A percentile compares a stretch with the other conserved stretches of the same genome.
phyloP scores from a whole-genome alignment of 1,140 invertebrate species.

The Drosophila equinoxialis region DNA sequence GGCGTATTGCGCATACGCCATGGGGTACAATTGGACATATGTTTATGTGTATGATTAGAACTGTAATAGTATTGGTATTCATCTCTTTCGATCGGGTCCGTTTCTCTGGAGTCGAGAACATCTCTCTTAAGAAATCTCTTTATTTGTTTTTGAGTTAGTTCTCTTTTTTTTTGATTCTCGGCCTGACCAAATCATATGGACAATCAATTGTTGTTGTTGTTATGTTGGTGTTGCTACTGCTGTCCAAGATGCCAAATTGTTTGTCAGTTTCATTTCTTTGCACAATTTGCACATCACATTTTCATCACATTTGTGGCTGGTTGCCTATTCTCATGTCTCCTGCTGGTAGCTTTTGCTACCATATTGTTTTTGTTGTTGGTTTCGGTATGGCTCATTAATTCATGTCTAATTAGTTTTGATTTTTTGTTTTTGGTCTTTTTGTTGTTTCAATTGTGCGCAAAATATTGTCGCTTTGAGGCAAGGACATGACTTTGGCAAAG shows the following conservation, averaged over 20 bases:
- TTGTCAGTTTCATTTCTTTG: slow-evolving; percentile 63
- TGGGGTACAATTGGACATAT: slow-evolving; percentile 38
- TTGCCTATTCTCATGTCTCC: slow-evolving; percentile 26
- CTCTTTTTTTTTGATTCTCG: neutral
- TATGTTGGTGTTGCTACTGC: slow-evolving; percentile 10
- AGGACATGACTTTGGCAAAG: slow-evolving; percentile 80
- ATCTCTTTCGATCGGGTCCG: neutral
- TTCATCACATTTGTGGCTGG: slow-evolving; percentile 64
- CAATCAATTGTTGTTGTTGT: slow-evolving; percentile 18
- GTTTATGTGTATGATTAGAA: slow-evolving; percentile 4
- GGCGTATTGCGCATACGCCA: slow-evolving; percentile 76
- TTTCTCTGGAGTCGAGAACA: neutral
- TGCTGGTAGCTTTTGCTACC: neutral
- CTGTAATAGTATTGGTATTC: slow-evolving; percentile 19
- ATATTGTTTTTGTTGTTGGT: slow-evolving; percentile 25
- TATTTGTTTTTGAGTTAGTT: neutral
- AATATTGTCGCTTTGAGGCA: slow-evolving; percentile 46
- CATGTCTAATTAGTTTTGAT: slow-evolving; percentile 79
- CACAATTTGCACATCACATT: slow-evolving; percentile 73
- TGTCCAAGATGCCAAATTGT: slow-evolving; percentile 71
- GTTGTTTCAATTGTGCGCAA: slow-evolving; percentile 44
- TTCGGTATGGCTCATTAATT: slow-evolving; percentile 63
- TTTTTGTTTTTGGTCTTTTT: slow-evolving; percentile 54
- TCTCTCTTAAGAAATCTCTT: neutral
- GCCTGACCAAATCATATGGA: neutral